Percentiles rank a stretch among this genome's conserved stretches.
phyloP scores from a whole-genome alignment of 2,888 invertebrate species.

The Molanna angustata region DNA sequence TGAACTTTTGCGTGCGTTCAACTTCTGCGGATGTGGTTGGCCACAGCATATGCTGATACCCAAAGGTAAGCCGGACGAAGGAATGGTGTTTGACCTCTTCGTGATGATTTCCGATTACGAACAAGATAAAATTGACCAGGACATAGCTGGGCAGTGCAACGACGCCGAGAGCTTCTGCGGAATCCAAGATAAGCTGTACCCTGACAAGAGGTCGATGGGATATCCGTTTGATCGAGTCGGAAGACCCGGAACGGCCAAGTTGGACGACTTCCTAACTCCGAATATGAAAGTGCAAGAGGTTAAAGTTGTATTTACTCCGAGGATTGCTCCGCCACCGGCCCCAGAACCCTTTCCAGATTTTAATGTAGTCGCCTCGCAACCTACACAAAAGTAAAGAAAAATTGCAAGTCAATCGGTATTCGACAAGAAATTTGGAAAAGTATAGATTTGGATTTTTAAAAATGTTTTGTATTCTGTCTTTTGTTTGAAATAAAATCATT shows the following conservation, averaged over 20 bases:
- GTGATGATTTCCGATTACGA: slow-evolving; percentile 59
- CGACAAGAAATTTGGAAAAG: too few relatives aligned
- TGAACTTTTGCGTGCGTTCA: slow-evolving; percentile 39
- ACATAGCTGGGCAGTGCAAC: slow-evolving; percentile 55
- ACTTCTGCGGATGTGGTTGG: slow-evolving; percentile 66
- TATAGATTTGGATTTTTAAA: too few relatives aligned
- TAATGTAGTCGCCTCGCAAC: too few relatives aligned
- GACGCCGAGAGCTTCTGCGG: slow-evolving; percentile 80
- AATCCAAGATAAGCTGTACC: slow-evolving; percentile 71
- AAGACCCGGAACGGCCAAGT: slow-evolving; percentile 53
- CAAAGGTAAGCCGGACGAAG: slow-evolving; percentile 53
- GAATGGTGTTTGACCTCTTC: slow-evolving; percentile 53
- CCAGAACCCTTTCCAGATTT: too few relatives aligned
- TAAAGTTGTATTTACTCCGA: slow-evolving; percentile 57
- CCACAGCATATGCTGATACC: slow-evolving; percentile 60
- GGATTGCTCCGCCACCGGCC: slow-evolving; percentile 44
- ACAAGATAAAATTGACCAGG: slow-evolving; percentile 49
- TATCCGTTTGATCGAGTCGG: slow-evolving; percentile 73
- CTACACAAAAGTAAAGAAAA: too few relatives aligned
- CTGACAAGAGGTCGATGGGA: slow-evolving; percentile 81
- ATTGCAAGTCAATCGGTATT: too few relatives aligned
- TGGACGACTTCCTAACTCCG: slow-evolving; percentile 63
- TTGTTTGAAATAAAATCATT: too few relatives aligned
- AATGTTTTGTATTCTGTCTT: too few relatives aligned
- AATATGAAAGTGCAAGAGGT: slow-evolving; percentile 70